A percentile compares a stretch with the other conserved stretches of the same genome.
phyloP scores from a whole-genome alignment of 2,888 invertebrate genomes.

The Oxystoma pomonae region DNA sequence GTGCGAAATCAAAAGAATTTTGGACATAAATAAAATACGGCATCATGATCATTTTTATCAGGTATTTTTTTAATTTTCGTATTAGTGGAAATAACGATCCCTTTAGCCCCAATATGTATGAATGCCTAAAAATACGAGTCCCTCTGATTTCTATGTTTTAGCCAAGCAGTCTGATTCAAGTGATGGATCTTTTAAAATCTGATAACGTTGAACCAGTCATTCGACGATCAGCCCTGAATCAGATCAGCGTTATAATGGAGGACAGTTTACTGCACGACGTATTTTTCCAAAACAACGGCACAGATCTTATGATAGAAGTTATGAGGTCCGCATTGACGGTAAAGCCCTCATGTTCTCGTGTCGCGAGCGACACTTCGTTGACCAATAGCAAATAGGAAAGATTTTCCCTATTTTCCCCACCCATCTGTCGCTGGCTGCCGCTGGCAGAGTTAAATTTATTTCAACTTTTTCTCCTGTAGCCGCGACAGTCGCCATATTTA shows the following conservation, averaged over 20 bases:
- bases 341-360: no score
- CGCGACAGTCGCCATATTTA: no score
- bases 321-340: conserved; percentile 46
- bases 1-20: conserved; percentile 42
- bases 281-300: conserved; percentile 57
- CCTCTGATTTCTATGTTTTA: conserved; percentile 34
- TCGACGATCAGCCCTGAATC: conserved; percentile 62
- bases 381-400: no score
- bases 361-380: no score
- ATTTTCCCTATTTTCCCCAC: no score
- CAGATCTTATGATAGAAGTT: conserved; percentile 50
- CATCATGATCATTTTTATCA: conserved; percentile 45
- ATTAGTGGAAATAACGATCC: no score
- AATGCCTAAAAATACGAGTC: conserved; percentile 1
- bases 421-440: no score
- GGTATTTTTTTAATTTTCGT: conserved; percentile 35
- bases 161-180: conserved; percentile 50
- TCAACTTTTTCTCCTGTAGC: no score
- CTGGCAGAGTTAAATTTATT: no score
- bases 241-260: conserved; percentile 63
- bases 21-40: conserved; percentile 41
- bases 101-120: no score
- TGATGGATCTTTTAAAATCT: conserved; percentile 44
- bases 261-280: conserved; percentile 58
- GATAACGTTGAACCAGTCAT: conserved; percentile 58